phyloP scores from a whole-genome alignment of 2,888 invertebrate genomes.

The Drosophila flavopinicola region DNA sequence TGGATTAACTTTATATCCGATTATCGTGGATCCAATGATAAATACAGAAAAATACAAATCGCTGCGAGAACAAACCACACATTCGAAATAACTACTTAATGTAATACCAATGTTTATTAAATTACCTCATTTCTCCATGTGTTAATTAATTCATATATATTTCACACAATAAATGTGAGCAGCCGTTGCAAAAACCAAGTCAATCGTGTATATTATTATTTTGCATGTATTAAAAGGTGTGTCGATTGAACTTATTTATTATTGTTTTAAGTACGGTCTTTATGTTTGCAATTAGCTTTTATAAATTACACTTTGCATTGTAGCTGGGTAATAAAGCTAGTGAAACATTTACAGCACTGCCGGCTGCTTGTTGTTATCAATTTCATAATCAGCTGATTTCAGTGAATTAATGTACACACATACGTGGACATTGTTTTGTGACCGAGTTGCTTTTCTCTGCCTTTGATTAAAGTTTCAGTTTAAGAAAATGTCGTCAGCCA shows the following conservation, averaged over 20 bases:
- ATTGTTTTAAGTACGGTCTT: background rate
- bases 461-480: background rate
- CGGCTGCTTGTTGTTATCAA: conserved; percentile 34
- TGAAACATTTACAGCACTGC: conserved; percentile 36
- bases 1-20: conserved; percentile 86
- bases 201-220: background rate
- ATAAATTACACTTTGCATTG: background rate
- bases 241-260: background rate
- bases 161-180: conserved; percentile 15
- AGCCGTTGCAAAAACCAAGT: conserved; percentile 1
- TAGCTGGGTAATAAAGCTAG: background rate
- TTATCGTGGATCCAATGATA: conserved; percentile 87
- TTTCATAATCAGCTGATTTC: conserved; percentile 44
- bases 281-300: background rate
- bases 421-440: conserved; percentile 37
- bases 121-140: background rate
- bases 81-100: conserved; percentile 40
- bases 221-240: background rate
- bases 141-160: conserved; percentile 1
- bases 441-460: conserved; percentile 10
- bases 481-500: conserved; percentile 45
- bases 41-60: conserved; percentile 86
- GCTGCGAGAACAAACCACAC: conserved; percentile 48
- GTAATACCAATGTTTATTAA: conserved; percentile 5
- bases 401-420: conserved; percentile 15